phyloP scores from a whole-genome alignment of 23 tunicate species.

The Styela clava region DNA sequence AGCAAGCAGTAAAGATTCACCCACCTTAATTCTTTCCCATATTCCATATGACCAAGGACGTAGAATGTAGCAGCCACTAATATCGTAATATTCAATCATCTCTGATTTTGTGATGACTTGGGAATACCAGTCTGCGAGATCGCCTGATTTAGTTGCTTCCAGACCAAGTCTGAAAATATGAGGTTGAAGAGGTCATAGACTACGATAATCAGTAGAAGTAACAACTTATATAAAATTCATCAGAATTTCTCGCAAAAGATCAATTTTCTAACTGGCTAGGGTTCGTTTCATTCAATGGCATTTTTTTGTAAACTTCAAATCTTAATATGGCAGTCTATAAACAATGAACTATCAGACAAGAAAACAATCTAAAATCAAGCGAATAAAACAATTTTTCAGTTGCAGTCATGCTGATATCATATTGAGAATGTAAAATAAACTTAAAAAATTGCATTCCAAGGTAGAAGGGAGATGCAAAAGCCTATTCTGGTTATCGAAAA shows the following conservation, averaged over 20 bases:
- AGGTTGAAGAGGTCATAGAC: not conserved
- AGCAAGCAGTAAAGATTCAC: no score
- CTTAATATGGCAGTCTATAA: no score
- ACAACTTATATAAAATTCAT: not conserved
- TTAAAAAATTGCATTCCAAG: no score
- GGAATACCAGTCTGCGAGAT: constrained; percentile 92
- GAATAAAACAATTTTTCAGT: no score
- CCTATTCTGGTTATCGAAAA: no score
- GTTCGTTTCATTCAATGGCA: no score
- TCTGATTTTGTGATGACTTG: constrained; percentile 96
- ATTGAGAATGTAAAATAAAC: no score
- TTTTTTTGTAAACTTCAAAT: no score
- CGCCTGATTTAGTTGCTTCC: constrained; percentile 84
- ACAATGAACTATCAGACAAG: no score
- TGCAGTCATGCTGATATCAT: no score
- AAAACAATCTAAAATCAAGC: no score
- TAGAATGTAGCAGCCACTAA: constrained; percentile 96
- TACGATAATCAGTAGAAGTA: not conserved
- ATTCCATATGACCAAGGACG: constrained; percentile 95
- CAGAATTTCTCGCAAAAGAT: not conserved
- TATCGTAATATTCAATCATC: constrained; percentile 97
- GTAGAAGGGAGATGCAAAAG: no score
- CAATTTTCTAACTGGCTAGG: not conserved
- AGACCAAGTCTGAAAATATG: constrained; percentile 56
- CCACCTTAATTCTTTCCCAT: constrained; percentile 93